Base-by-base conservation (phyloP, 2,113 vertebrate species). In the Engraulis encrasicolus region DNA sequence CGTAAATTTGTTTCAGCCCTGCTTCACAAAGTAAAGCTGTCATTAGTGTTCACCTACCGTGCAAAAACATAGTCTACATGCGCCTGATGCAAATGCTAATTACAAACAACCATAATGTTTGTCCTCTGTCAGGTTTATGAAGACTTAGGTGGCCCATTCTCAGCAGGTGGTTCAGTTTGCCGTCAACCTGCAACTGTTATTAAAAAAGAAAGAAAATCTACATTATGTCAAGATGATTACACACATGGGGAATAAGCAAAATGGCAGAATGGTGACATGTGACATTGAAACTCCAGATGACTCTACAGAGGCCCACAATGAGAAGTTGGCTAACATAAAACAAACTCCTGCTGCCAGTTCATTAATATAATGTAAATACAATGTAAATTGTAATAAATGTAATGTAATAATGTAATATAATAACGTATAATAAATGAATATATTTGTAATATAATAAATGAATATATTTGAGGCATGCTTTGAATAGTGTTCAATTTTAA, bases 31-130 rank as follows among this genome's bases (percentile, higher is more conserved):
- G 90, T 83, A 89, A 89, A 50, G 88, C 89, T 91, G 93, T 91
- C 93, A 93, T 93, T 93, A 93, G 92, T 92, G 93, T 92, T 91
- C 86, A 87, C 92, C 91, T 37, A 77, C 81, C 50, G 90, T 71
- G 87, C 77, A 78, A 81, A 89, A 82, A 89, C 78, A 87, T 83
- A 82, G n/a, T n/a, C 81, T 87, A 82, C 83, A 82, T 87, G 86
- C 86, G 87, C 83, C 61, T 85, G 74, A 74, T 66, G 58, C 83
- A 81, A 88, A 88, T 86, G 82, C 54, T 48, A 79, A 27, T 84
- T 83, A 50, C 80, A 80, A 78, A 45, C 82, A 83, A 49, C 83
- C 85, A 86, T 86, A 85, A 78, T 74, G 23, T 74, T 66, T 66
- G 58, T 23, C 58, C 58, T 66, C 34, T 74, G 66, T 74, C 27